These are phyloP conservation scores for Triplophysa siluroides DNA, from an alignment of 2,113 vertebrate species.

Conservation along the genomic window DNA sequence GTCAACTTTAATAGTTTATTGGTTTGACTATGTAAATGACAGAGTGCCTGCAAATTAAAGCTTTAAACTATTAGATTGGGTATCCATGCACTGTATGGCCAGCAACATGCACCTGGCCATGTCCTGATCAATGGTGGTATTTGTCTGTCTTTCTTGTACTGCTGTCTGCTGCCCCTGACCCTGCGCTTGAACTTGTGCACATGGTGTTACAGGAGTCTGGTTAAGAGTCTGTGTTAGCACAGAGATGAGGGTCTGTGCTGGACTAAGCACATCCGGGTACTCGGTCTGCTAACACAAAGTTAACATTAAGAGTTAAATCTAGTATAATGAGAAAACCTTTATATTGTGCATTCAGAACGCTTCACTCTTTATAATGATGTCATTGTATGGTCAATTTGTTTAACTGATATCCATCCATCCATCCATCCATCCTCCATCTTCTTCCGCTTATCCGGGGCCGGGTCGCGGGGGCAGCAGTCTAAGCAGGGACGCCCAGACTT, in stretches of 20 bases:
- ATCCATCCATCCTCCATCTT: too few species aligned
- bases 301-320: neutral
- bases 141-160: neutral
- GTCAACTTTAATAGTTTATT: neutral
- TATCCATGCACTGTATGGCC: neutral
- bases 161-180: constrained; percentile 7
- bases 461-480: too few species aligned
- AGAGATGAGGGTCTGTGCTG: constrained; percentile 24
- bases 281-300: neutral
- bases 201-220: constrained; percentile 7
- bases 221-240: constrained; percentile 14
- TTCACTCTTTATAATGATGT: too few species aligned
- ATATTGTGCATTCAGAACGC: too few species aligned
- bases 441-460: too few species aligned
- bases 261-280: neutral
- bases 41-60: neutral
- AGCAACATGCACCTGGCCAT: constrained; percentile 24
- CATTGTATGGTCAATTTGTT: too few species aligned
- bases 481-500: too few species aligned
- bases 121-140: constrained; percentile 1
- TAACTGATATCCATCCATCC: too few species aligned
- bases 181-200: neutral
- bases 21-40: neutral
- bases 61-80: neutral
- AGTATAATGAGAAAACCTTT: too few species aligned